These are phyloP conservation scores for Atethmia centrago DNA, from an alignment of 2,888 invertebrate species.

Conservation along the genomic window DNA sequence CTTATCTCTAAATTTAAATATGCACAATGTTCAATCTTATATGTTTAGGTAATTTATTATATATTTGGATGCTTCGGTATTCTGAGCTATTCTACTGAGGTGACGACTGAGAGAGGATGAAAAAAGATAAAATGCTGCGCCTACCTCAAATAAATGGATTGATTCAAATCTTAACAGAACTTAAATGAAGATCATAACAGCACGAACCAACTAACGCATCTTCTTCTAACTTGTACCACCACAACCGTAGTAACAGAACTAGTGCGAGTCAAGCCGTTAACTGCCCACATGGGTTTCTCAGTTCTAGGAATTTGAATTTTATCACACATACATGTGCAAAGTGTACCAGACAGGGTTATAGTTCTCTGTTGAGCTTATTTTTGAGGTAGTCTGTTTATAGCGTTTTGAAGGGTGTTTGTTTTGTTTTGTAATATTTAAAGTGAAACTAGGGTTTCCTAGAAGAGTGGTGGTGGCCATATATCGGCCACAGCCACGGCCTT, in stretches of 20 bases:
- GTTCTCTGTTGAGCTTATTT: slow-evolving; percentile 43
- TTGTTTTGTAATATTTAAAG: neutral
- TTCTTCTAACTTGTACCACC: slow-evolving; percentile 55
- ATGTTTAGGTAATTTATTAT: too few relatives aligned
- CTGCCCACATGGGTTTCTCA: slow-evolving; percentile 77
- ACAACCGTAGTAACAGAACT: slow-evolving; percentile 66
- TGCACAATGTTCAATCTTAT: too few relatives aligned
- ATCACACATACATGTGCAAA: slow-evolving; percentile 65
- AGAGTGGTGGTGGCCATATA: too few relatives aligned
- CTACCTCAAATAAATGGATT: neutral
- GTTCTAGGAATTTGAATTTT: slow-evolving; percentile 77
- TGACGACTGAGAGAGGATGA: neutral
- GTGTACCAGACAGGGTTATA: slow-evolving; percentile 52
- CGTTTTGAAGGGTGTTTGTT: neutral
- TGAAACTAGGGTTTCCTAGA: too few relatives aligned
- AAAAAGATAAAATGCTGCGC: neutral
- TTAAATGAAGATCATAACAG: too few relatives aligned
- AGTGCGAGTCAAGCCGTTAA: slow-evolving; percentile 78
- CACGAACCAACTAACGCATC: neutral
- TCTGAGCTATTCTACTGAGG: too few relatives aligned
- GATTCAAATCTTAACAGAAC: too few relatives aligned
- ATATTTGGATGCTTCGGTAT: too few relatives aligned
- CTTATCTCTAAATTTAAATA: too few relatives aligned
- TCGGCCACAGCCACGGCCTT: too few relatives aligned
- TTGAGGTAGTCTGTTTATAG: slow-evolving; percentile 36